Conservation (phyloP, 92 coral and sea anemone species). For the Ricordea florida region DNA sequence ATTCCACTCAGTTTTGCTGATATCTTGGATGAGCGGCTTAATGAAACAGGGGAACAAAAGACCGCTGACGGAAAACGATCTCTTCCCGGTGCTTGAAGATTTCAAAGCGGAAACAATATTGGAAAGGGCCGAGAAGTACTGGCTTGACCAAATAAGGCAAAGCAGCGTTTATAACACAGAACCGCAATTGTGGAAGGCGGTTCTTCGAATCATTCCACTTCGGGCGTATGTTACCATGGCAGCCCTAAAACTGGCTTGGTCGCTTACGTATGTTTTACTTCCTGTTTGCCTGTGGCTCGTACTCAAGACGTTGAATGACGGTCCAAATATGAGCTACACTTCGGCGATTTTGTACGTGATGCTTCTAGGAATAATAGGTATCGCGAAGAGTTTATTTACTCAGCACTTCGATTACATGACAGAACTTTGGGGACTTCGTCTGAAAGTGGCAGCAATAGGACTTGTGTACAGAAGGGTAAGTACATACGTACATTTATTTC, state of each 20-base stretch:
- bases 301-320: slow-evolving; percentile 1
- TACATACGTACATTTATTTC: no score
- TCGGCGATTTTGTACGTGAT: background rate
- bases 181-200: background rate
- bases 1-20: no score
- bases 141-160: background rate
- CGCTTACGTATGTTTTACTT: background rate
- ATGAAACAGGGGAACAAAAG: background rate
- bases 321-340: background rate
- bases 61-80: background rate
- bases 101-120: background rate
- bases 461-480: slow-evolving; percentile 20
- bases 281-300: slow-evolving; percentile 18
- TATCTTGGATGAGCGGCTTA: no score
- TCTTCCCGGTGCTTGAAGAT: background rate
- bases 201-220: background rate
- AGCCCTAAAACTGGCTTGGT: background rate
- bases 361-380: background rate
- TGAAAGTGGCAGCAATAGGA: slow-evolving; percentile 17
- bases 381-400: background rate
- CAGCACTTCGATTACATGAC: background rate
- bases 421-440: slow-evolving; percentile 1
- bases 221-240: background rate
- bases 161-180: background rate
- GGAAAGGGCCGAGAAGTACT: background rate